These are phyloP conservation scores for Threskiornis aethiopicus DNA, from an alignment of 2,797 vertebrate species.

Conservation along the genomic window DNA sequence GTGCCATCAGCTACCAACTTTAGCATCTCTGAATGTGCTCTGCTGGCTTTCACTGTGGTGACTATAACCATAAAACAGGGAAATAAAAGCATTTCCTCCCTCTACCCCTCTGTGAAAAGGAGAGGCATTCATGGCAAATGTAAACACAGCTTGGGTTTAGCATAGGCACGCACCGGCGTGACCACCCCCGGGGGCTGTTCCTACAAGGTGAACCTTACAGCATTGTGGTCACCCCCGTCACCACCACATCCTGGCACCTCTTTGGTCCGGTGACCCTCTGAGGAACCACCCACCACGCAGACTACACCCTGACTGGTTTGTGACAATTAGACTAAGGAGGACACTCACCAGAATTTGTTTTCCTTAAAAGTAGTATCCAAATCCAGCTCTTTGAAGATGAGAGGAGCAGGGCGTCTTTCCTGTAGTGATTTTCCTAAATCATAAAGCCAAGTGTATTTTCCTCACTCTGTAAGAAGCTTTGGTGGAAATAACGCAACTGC, in stretches of 20 bases:
- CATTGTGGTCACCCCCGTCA: not conserved
- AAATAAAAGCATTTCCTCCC: not conserved
- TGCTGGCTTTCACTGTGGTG: not conserved
- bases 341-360: not conserved
- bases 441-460: not conserved
- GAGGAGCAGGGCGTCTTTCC: not conserved
- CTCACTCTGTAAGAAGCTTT: not conserved
- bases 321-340: not conserved
- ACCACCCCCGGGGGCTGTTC: not conserved
- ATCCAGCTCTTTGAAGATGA: constrained; percentile 36
- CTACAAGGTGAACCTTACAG: not conserved
- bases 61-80: not conserved
- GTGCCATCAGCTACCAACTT: not conserved
- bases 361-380: not conserved
- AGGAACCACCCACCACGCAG: not conserved
- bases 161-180: not conserved
- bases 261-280: not conserved
- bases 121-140: not conserved
- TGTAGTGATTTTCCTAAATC: not conserved
- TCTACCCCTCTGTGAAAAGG: rapidly evolving
- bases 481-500: not conserved
- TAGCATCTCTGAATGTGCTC: not conserved
- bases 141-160: not conserved
- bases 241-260: not conserved
- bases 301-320: not conserved